phyloP scores from a whole-genome alignment of 2,113 vertebrate species.

The Paedocypris sp. region DNA sequence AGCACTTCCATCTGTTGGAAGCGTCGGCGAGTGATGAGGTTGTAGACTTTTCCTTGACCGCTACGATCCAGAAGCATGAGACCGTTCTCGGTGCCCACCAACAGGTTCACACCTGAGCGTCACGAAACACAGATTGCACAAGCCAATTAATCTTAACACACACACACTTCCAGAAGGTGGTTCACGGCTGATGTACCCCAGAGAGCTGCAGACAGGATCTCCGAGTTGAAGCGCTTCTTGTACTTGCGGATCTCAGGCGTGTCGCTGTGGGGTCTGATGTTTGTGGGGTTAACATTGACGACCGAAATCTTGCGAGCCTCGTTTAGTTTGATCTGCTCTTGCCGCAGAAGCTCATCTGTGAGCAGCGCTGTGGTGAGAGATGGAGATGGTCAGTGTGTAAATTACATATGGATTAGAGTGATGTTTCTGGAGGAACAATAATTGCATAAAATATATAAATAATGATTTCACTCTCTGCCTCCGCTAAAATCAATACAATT shows the following conservation, averaged over 20 bases:
- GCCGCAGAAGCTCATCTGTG: conserved; percentile 84
- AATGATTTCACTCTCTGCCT: too few relatives aligned
- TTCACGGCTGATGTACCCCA: conserved; percentile 69
- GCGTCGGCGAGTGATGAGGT: conserved; percentile 86
- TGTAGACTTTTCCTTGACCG: conserved; percentile 96
- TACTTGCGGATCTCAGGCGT: conserved; percentile 97
- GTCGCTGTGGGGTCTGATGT: conserved; percentile 93
- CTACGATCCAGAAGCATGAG: conserved; percentile 93
- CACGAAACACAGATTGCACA: too few relatives aligned
- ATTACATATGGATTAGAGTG: too few relatives aligned
- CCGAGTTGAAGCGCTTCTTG: conserved; percentile 97
- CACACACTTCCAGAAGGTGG: background rate
- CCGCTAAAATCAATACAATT: too few relatives aligned
- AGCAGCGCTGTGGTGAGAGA: conserved; percentile 65
- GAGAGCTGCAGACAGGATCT: conserved; percentile 91
- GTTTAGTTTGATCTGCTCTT: conserved; percentile 91
- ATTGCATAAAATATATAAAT: too few relatives aligned
- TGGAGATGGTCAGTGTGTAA: too few relatives aligned
- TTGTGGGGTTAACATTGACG: conserved; percentile 96
- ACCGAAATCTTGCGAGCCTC: conserved; percentile 96
- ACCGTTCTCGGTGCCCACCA: conserved; percentile 93
- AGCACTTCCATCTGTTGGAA: conserved; percentile 98
- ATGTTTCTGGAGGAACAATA: too few relatives aligned
- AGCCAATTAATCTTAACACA: too few relatives aligned
- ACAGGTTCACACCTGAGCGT: conserved; percentile 80